Evolutionary conservation across 64 coral and sea anemone species (phyloP).

Genomic region (Actinia equina): DNA sequence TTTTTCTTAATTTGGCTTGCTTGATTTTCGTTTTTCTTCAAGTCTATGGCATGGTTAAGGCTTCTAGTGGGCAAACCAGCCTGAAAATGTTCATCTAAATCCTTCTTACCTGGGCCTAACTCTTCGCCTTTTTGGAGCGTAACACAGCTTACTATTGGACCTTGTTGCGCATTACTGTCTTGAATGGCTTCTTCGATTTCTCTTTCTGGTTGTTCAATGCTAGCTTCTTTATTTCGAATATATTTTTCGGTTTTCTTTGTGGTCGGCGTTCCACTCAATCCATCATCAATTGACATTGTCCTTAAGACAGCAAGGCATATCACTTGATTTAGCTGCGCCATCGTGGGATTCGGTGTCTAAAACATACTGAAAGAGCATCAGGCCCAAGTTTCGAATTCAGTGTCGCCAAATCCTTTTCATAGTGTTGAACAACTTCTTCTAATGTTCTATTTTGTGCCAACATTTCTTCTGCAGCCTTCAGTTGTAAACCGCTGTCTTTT

Average conservation of each 20-base stretch:
- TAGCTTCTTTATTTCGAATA: not conserved
- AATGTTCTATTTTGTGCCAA: conserved; percentile 49
- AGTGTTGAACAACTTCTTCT: conserved; percentile 42
- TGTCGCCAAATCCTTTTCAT: conserved; percentile 41
- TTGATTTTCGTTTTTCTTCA: not conserved
- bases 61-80: not conserved
- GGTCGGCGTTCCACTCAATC: not conserved
- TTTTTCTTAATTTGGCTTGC: not conserved
- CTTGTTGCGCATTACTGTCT: not conserved
- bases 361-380: not conserved
- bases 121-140: not conserved
- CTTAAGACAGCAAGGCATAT: not conserved
- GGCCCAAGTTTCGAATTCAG: conserved; percentile 27
- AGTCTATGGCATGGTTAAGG: not conserved
- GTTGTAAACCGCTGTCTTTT: not conserved
- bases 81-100: not conserved
- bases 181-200: not conserved
- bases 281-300: not conserved
- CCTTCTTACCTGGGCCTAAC: not conserved
- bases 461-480: not conserved
- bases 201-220: not conserved
- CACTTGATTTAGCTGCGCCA: not conserved
- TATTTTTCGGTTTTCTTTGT: not conserved
- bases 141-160: not conserved
- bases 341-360: not conserved